Evolutionary conservation across 2,888 invertebrate genomes (phyloP), one percentile per base, ranked within the genome.

Genomic region (Drosophila nr. fundita): DNA sequence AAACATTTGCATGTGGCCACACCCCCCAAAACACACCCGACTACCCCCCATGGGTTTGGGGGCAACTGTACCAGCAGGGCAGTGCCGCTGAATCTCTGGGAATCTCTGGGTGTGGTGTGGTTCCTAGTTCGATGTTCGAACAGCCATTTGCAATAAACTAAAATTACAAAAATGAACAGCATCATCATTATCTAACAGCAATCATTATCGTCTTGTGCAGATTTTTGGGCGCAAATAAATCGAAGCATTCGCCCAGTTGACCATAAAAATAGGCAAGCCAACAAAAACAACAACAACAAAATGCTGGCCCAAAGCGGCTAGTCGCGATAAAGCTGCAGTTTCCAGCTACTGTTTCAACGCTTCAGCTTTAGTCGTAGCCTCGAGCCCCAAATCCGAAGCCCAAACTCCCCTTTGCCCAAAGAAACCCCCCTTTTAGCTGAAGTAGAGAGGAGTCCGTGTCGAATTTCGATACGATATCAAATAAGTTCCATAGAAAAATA

Each of bases 191-290:
- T 42, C 40, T 29, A 42, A 34, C 50, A 21, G 13, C 34, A 52
- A 67, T 42, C 27, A 52, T 42, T 65, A 52, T 68, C 40, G 27
- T 30, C 38, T 71, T 73, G 70, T 69, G 70, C 68, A 70, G 77
- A 79, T 80, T 80, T 54, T 80, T 69, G 67, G 72, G 52, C 54
- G 62, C 74, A 77, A 80, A 82, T 80, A 89, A 87, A 83, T 84
- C 76, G 89, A 87, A 81, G 73, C 70, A 77, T 83, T 82, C 69
- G 73, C 76, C 73, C 62, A 70, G 80, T 68, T 71, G 79, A 24
- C 78, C 85, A 82, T 80, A 86, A 80, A 83, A 80, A 67, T 62
- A 70, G 68, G 68, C 72, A 79, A 73, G 63, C 70, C 79, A 65
- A 48, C 45, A 68, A 78, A 76, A 76, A 11, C 42, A 42, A n/a